phyloP scores from a whole-genome alignment of 2,888 invertebrate species.

The Cheilosia vulpina region DNA sequence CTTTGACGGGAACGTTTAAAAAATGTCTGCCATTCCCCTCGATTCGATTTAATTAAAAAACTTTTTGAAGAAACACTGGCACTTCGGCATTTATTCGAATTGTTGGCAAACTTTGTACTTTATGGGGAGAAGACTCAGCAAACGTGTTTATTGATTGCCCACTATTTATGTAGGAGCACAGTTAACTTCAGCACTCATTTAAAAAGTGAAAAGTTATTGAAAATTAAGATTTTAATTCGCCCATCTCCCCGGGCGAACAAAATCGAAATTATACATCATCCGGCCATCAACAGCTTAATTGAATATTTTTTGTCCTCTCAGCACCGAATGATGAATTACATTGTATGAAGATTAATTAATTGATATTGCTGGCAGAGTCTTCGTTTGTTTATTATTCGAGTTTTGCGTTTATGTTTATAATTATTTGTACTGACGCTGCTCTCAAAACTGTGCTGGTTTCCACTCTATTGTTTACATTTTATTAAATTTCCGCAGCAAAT shows the following conservation, averaged over 20 bases:
- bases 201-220: not conserved
- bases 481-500: not conserved
- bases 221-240: not conserved
- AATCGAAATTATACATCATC: not conserved
- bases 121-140: not conserved
- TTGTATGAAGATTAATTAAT: slow-evolving; percentile 58
- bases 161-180: not conserved
- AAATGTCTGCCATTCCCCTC: too few species aligned
- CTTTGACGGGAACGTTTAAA: too few species aligned
- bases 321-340: slow-evolving; percentile 25
- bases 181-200: not conserved
- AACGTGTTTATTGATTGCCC: too few species aligned
- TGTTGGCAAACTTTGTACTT: not conserved
- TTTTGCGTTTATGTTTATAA: not conserved
- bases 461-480: not conserved
- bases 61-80: too few species aligned
- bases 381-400: slow-evolving; percentile 12
- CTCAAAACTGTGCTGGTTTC: not conserved
- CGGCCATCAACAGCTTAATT: slow-evolving; percentile 10
- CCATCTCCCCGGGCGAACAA: not conserved
- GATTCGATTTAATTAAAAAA: too few species aligned
- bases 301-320: not conserved
- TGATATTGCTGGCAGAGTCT: slow-evolving; percentile 3
- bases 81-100: too few species aligned
- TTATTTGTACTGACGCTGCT: slow-evolving; percentile 10